Base-by-base conservation (phyloP, 2,797 vertebrate species). In the Neosalanx taihuensis region DNA sequence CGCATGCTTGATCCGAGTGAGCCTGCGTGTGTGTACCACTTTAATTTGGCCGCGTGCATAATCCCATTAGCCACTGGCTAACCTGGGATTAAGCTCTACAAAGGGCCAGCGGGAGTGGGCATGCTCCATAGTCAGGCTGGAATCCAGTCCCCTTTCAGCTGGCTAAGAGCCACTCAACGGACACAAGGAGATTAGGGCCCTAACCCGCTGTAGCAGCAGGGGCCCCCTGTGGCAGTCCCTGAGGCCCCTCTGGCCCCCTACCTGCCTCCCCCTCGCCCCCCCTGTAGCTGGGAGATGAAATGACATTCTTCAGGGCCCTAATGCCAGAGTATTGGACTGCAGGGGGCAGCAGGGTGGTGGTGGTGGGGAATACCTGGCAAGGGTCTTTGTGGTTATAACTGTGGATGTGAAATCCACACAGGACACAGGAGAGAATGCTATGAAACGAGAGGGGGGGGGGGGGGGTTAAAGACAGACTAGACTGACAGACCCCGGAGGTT, bases 141-240 rank as follows among this genome's bases (percentile, higher is more conserved):
- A 59, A 60, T 37, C 35, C 33, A 31, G 9, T 53, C 69, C 63
- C 61, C n/a, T 57, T 46, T 57, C 30, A 64, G 17, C 15, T 30
- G 12, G 61, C 10, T 64, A 53, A 71, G 61, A 56, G 66, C 66
- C 70, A 64, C 61, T 71, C 70, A 71, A 53, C 61, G 56, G 10
- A 64, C 60, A 64, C 70, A 71, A 71, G 33, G 68, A 70, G 68
- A 60, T 61, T 59, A 61, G 33, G 57, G 13, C 3, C n/a, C 57
- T 61, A 46, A 61, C 68, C 6, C 57, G 20, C 20, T 7, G 15
- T 9, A 70, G 6, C 73, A 86, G 87, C 78, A 74, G 63, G 73
- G 73, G 37, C 37, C 37, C 77, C 23, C 46, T 79, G 72, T 4
- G 71, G 81, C 78, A 56, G 70, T 79, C 83, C 71, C 80, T 84